phyloP scores from a whole-genome alignment of 2,113 vertebrate genomes.

The Cygnus buccinator region DNA sequence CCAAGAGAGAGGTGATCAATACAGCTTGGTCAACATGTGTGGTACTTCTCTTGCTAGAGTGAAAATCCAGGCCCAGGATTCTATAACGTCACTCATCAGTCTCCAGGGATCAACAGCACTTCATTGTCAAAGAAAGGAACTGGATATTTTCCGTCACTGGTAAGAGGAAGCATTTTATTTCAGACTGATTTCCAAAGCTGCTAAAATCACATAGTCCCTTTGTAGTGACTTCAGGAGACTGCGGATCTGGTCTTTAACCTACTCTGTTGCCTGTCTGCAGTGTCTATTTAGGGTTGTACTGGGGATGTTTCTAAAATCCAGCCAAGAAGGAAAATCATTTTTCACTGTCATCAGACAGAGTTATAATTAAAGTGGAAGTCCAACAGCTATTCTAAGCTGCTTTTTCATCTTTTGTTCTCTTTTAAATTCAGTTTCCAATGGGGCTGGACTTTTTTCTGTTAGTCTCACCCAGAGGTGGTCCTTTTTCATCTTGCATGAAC shows the following conservation, averaged over 20 bases:
- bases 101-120: slow-evolving; percentile 71
- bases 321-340: background rate
- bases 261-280: background rate
- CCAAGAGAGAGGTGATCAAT: background rate
- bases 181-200: background rate
- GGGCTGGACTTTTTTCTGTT: background rate
- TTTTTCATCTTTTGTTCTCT: background rate
- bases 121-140: slow-evolving; percentile 85
- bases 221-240: background rate
- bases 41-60: slow-evolving; percentile 68
- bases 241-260: background rate
- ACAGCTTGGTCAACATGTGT: background rate
- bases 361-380: background rate
- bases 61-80: slow-evolving; percentile 80
- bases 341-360: background rate
- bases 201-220: background rate
- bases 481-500: background rate
- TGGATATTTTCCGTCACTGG: slow-evolving; percentile 77
- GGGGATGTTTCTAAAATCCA: background rate
- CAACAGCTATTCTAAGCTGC: background rate
- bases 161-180: slow-evolving; percentile 40
- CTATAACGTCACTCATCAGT: slow-evolving; percentile 51
- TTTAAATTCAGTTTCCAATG: background rate
- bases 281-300: background rate
- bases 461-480: background rate